Base-by-base conservation (phyloP, 2,113 vertebrate species). In the Catharus fuscescens region DNA sequence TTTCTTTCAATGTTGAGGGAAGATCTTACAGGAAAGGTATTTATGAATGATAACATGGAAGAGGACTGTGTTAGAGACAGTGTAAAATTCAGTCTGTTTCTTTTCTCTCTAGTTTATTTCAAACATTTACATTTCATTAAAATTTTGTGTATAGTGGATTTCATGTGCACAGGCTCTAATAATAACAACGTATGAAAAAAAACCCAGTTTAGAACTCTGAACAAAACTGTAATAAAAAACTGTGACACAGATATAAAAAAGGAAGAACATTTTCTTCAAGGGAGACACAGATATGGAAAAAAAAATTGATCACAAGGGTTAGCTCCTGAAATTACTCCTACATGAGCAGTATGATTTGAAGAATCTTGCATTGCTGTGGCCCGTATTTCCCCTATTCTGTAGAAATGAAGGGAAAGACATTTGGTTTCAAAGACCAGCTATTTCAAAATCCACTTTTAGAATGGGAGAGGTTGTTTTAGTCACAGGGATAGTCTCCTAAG, bases 1-100 rank as follows among this genome's bases (percentile, higher is more conserved):
- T 40, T 88, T 52, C 52, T 88, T 93, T 96, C 76, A 80, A 29
- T 69, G 74, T 45, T 93, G 73, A 94, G 91, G 66, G 86, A 83
- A 80, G 53, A 44, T 66, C 83, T 60, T 79, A 60, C 38, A 53
- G 60, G 78, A 93, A 88, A 93, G 70, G 77, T 54, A 85, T 77
- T 9, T 18, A 77, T 18, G 16, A 80, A 80, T 52, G 72, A 12
- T 18, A 50, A 65, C 25, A 24, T 10, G 8, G 18, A 59, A 86
- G 67, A 85, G 25, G 50, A 64, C 5, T 45, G 31, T 80, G 34
- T 91, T 62, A 85, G 67, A 72, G 91, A 42, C 19, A 56, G 12
- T 24, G 7, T 72, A 90, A 83, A 90, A 79, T 20, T 28, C 3
- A 42, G 14, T 47, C 50, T 66, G 13, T 11, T 34, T 72, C 67